Evolutionary conservation across 2,888 invertebrate species (phyloP).

Genomic region (Malthinus flaveolus): DNA sequence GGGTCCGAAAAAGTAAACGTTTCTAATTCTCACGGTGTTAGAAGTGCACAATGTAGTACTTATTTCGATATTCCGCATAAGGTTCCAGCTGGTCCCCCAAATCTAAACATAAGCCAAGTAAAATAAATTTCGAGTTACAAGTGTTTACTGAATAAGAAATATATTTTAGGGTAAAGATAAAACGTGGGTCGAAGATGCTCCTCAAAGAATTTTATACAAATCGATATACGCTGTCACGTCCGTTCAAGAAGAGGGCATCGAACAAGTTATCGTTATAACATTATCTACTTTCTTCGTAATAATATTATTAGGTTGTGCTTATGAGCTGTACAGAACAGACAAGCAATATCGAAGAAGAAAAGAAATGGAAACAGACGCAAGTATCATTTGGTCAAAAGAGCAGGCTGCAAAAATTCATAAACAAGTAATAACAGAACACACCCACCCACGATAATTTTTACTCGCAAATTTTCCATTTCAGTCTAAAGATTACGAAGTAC

Average conservation of each 20-base stretch:
- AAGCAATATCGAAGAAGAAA: conserved; percentile 72
- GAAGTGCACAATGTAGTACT: conserved; percentile 83
- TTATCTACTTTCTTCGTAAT: conserved; percentile 75
- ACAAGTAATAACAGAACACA: conserved; percentile 25
- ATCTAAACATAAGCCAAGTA: conserved; percentile 63
- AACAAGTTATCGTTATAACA: conserved; percentile 78
- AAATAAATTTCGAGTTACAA: conserved; percentile 30
- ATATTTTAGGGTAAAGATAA: conserved; percentile 69
- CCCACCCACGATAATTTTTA: too few species aligned
- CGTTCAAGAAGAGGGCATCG: conserved; percentile 76
- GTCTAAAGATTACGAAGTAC: conserved; percentile 21
- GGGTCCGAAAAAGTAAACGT: conserved; percentile 84
- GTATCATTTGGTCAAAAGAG: conserved; percentile 73
- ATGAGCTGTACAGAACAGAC: conserved; percentile 77
- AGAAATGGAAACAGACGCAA: conserved; percentile 77
- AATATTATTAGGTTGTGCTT: conserved; percentile 67
- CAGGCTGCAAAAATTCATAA: conserved; percentile 63
- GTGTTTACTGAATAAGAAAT: too few species aligned
- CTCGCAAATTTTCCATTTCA: conserved; percentile 3
- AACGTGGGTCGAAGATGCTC: conserved; percentile 85
- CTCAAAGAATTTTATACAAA: conserved; percentile 74
- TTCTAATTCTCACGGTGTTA: conserved; percentile 83
- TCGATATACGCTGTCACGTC: conserved; percentile 74
- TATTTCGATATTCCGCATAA: conserved; percentile 70
- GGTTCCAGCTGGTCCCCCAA: conserved; percentile 60